These are phyloP conservation scores for Bryconaethiops microstoma DNA, from an alignment of 2,797 vertebrate species.

Conservation along the genomic window DNA sequence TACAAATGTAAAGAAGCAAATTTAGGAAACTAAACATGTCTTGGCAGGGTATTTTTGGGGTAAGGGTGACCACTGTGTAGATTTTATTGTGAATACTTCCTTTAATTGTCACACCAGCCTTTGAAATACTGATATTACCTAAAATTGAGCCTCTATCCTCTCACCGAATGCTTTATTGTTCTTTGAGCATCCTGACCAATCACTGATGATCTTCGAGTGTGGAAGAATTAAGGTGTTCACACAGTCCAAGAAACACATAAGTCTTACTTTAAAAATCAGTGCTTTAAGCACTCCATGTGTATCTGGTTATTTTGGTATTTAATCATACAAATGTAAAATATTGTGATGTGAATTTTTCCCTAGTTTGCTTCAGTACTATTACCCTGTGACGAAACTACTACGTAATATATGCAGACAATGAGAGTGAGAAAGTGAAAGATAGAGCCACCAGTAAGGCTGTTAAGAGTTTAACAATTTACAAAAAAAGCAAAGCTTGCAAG, in stretches of 20 bases:
- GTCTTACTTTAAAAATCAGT: background rate
- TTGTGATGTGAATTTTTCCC: background rate
- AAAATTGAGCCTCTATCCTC: background rate
- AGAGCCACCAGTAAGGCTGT: background rate
- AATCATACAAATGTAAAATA: background rate
- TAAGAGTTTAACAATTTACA: background rate
- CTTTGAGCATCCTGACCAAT: background rate
- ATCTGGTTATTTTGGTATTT: background rate
- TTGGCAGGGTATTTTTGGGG: too few relatives aligned
- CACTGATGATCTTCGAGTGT: too few relatives aligned
- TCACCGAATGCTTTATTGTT: too few relatives aligned
- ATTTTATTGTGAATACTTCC: too few relatives aligned
- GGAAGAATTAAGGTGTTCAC: too few relatives aligned
- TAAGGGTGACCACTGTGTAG: too few relatives aligned
- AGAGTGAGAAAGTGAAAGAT: background rate
- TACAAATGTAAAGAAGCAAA: too few relatives aligned
- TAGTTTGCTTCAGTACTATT: background rate
- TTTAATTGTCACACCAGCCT: too few relatives aligned
- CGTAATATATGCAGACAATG: background rate
- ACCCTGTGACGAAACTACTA: background rate
- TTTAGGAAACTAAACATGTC: too few relatives aligned
- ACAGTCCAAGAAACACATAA: too few relatives aligned
- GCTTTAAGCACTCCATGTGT: background rate
- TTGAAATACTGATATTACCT: background rate
- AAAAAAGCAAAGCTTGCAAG: slow-evolving; percentile 15